Evolutionary conservation across 2,888 invertebrate species (phyloP), one percentile per base, ranked within the genome.

Genomic region (Dynastes tityus): DNA sequence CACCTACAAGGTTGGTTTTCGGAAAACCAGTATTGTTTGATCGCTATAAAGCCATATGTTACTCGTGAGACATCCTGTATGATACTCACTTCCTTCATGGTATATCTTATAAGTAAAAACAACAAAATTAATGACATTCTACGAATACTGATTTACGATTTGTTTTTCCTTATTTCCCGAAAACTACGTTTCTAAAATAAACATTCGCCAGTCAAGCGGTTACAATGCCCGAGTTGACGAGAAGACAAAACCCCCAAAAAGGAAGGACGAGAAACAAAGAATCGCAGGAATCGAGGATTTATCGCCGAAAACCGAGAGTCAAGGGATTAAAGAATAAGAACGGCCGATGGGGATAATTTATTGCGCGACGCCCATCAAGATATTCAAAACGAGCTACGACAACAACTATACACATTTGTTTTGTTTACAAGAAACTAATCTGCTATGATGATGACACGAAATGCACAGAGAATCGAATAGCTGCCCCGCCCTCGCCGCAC

Each of bases 371-470:
- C 55, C 58, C 76, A 67, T 76, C 65, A 45, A 45, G 76, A 76
- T 76, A 76, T 58, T 55, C 68, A 45, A 58, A 58, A 76, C 58
- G 67, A 75, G 75, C 71, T 27, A 71, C 29, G 64, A 16, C 64
- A 37, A 71, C 73, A 73, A 71, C 73, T 71, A 78, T 53, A 63
- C 61, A 64, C 80, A 67, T 80, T 80, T 78, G 79, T 80, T 80
- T 78, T 76, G 78, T 80, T 79, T 81, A 81, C 80, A 82, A 81
- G 79, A 74, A 80, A 77, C 80, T 82, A 83, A 82, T 82, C 82
- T 81, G 73, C 78, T 77, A 81, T 80, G 81, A 81, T 81, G 61
- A 74, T 63, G 81, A 82, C 82, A 81, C 80, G 80, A 82, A 82
- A 78, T 80, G 81, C 80, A 82, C 49, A 16, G 80, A 82, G 81